Evolutionary conservation across 2,113 vertebrate species (phyloP), one percentile per base, ranked within the genome.

Genomic region (Pogona vitticeps): DNA sequence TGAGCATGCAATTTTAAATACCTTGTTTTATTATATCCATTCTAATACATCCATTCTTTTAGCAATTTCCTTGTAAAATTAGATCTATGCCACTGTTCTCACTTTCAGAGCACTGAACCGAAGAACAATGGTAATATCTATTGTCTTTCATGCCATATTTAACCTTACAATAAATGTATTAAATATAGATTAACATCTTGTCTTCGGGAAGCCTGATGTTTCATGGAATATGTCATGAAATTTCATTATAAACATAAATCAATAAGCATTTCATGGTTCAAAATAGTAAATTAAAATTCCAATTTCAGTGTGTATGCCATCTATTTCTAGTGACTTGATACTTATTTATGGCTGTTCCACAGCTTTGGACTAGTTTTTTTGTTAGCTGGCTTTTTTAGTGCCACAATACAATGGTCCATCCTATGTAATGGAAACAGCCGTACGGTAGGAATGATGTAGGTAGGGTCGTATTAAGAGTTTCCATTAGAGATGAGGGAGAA

Each of bases 21-120:
- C 87, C 89, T 96, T 93, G 82, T 95, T 95, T 94, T 95, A 92
- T 94, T 95, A 94, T 91, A 92, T 91, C 81, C 86, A 89, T 94
- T 94, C 92, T 95, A 93, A 94, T 94, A 92, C 90, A 95, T 94
- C 89, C 80, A 93, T 94, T 96, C 94, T 94, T 95, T 93, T 81
- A 93, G 90, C 86, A 94, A 95, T 96, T 97, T 95, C 90, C 92
- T 94, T 95, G 92, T 96, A 96, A 96, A 96, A 96, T 96, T 95
- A 96, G 93, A 94, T 96, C 94, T 96, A 92, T 93, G 82, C 84
- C 91, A 84, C 85, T 33, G 93, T 94, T 91, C 88, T 94, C 83
- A 94, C 89, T 84, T 14, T 59, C 91, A 93, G 96, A 95, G 90
- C 95, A 95, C 81, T 91, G 94, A 96, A 94, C 89, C 92, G 91